phyloP scores from a whole-genome alignment of 2,888 invertebrate species.

The Eumacrocentrus americanus region DNA sequence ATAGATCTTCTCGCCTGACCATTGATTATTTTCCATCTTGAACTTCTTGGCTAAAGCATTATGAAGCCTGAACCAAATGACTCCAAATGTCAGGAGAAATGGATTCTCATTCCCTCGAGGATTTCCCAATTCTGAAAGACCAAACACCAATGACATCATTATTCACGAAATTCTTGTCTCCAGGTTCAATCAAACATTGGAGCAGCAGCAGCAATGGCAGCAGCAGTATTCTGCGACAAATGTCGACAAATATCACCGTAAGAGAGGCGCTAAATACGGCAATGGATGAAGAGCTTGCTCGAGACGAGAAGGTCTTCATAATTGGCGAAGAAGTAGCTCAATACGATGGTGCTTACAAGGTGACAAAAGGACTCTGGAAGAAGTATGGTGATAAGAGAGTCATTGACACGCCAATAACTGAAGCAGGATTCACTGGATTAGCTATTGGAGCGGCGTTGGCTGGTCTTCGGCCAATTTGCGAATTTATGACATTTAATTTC shows the following conservation, averaged over 20 bases:
- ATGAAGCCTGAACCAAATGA: constrained; percentile 67
- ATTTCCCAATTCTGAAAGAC: constrained; percentile 63
- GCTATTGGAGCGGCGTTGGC: constrained; percentile 94
- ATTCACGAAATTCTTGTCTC: too few species aligned
- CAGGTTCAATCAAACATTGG: too few species aligned
- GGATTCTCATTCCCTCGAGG: constrained; percentile 66
- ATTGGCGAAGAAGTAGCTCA: constrained; percentile 98
- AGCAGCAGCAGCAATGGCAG: too few species aligned
- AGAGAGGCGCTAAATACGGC: constrained; percentile 97
- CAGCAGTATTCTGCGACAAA: too few species aligned
- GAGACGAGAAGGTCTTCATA: constrained; percentile 89
- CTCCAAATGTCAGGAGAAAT: constrained; percentile 63
- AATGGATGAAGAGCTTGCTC: constrained; percentile 94
- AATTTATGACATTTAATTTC: too few species aligned
- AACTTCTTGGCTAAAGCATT: constrained; percentile 62
- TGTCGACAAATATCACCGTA: too few species aligned
- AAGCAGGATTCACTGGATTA: constrained; percentile 95
- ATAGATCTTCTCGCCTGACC: constrained; percentile 63
- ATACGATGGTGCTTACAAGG: constrained; percentile 98
- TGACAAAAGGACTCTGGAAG: constrained; percentile 92
- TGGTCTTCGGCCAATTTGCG: too few species aligned
- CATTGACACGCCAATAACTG: constrained; percentile 98
- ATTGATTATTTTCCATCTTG: constrained; percentile 48
- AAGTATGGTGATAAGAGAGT: constrained; percentile 97
- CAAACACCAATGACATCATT: neutral